Percentiles rank a stretch among this genome's conserved stretches.
These are phyloP conservation scores for Drosophila barbarae DNA, from an alignment of 2,888 invertebrate genomes.

Conservation along the genomic window DNA sequence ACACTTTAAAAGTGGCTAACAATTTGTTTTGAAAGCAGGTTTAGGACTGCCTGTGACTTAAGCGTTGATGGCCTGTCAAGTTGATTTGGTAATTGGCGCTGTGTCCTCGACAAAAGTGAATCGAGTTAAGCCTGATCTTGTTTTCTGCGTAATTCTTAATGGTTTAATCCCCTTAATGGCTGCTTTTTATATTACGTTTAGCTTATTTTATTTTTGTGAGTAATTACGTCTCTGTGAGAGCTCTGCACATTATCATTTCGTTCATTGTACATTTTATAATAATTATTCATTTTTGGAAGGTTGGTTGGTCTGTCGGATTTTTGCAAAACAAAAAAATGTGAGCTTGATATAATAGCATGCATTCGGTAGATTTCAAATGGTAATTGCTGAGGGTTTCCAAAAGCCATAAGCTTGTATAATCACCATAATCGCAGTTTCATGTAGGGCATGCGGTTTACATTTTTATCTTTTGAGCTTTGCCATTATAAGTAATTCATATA, in stretches of 20 bases:
- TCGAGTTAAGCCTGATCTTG: conserved; percentile 25
- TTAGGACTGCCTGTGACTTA: conserved; percentile 39
- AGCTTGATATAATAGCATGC: conserved; percentile 23
- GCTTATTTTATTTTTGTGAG: conserved; percentile 9
- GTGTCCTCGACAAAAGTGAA: conserved; percentile 27
- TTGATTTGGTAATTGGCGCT: conserved; percentile 49
- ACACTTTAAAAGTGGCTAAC: conserved; percentile 5
- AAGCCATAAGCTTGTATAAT: conserved; percentile 4
- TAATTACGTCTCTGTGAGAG: conserved; percentile 16
- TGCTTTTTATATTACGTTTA: conserved; percentile 20
- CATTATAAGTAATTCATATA: conserved; percentile 4
- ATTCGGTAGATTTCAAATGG: conserved; percentile 12
- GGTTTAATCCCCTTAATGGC: conserved; percentile 23
- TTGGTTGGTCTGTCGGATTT: conserved; percentile 28
- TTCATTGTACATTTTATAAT: conserved; percentile 18
- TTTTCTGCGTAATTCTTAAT: conserved; percentile 34
- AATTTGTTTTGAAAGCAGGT: conserved; percentile 20
- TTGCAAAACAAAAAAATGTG: conserved; percentile 24
- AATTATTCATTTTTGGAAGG: conserved; percentile 16
- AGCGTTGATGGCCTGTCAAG: conserved; percentile 38
- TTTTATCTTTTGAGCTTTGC: not conserved
- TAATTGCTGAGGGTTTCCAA: conserved; percentile 20
- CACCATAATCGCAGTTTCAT: not conserved
- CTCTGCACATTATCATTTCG: conserved; percentile 21
- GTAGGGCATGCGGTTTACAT: not conserved